Base-by-base conservation (phyloP, 2,888 invertebrate genomes). In the Drosophila paranaensis region DNA sequence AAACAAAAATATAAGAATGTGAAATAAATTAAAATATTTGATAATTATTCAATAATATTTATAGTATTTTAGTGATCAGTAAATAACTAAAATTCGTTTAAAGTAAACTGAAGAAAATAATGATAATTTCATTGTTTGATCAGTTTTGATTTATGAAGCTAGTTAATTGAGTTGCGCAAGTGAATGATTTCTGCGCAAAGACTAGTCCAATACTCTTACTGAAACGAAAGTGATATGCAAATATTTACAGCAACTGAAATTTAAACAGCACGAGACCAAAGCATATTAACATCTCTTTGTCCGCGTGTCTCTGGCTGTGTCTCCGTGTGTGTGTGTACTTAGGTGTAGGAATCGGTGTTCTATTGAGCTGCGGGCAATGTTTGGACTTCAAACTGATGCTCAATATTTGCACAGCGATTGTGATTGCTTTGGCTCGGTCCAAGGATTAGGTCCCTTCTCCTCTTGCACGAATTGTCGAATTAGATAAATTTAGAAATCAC, bases 191-290 rank as follows among this genome's bases (percentile, higher is more conserved):
- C 9, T 8, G n/a, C 2, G 51, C 14, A 51, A 8, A 25, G 67
- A 40, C 57, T 62, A n/a, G 74, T 14, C 72, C 27, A 33, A 55
- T 16, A 33, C 54, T 53, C 39, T 55, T 64, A 43, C 56, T 57
- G 37, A 79, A 77, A 70, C 69, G 73, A 83, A 88, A 88, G 86
- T 83, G 86, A 82, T 80, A 67, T 68, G 75, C 82, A 85, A 83
- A 88, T 85, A 80, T 83, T 88, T 82, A 85, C 79, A 73, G 50
- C 64, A 66, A 60, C 56, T 60, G 37, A 45, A 51, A 68, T 46
- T 72, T 58, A 61, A 65, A 55, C 62, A 77, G 74, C 85, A 82
- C 79, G 85, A 79, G 85, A 82, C 88, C 65, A 74, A 72, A 51
- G 58, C 51, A 66, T 39, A 64, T 63, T 53, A 55, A 8, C 39